These are phyloP conservation scores for Microctonus brassicae DNA, from an alignment of 2,888 invertebrate genomes.

Conservation along the genomic window DNA sequence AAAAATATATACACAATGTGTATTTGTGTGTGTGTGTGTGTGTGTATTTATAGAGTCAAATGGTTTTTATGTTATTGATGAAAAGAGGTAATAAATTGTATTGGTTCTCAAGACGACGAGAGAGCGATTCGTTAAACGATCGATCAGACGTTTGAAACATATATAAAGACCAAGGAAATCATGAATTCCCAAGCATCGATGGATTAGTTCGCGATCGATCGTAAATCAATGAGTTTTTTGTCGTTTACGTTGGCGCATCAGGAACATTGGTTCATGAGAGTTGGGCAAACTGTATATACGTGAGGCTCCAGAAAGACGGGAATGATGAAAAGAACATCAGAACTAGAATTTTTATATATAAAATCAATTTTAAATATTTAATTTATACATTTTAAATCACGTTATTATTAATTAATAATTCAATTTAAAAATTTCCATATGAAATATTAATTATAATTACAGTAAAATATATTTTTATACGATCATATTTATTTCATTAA, in stretches of 20 bases:
- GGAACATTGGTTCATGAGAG: neutral
- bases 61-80: constrained; percentile 8
- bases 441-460: too few species aligned
- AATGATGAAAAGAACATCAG: constrained; percentile 12
- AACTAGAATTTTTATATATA: neutral
- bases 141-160: constrained; percentile 20
- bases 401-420: neutral
- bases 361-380: constrained; percentile 11
- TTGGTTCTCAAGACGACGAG: constrained; percentile 7
- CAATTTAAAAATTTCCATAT: neutral
- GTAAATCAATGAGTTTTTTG: constrained; percentile 29
- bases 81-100: constrained; percentile 12
- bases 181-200: constrained; percentile 33
- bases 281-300: neutral
- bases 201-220: constrained; percentile 32
- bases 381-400: neutral
- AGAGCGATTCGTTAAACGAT: constrained; percentile 30
- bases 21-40: too few species aligned
- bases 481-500: neutral
- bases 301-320: constrained; percentile 26
- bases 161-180: constrained; percentile 25
- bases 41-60: neutral
- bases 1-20: neutral
- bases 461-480: neutral
- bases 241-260: neutral